A percentile compares a stretch with the other conserved stretches of the same genome.
Conservation (phyloP, 2,113 vertebrate species). For the Nannospalax galili region DNA sequence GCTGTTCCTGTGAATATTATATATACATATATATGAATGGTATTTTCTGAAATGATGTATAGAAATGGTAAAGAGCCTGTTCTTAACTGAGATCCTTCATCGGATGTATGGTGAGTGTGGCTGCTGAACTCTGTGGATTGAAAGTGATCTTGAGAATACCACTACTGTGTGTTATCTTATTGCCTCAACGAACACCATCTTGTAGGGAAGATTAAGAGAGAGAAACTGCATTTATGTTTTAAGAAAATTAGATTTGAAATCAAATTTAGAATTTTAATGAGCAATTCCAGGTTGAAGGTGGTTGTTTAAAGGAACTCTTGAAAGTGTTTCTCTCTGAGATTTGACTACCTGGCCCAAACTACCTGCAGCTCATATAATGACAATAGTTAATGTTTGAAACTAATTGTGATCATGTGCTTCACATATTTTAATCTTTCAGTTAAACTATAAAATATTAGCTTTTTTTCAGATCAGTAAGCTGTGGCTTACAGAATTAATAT, state of each 20-base stretch:
- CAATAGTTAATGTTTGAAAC: constrained; percentile 13
- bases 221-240: background rate
- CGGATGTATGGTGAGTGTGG: background rate
- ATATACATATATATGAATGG: background rate
- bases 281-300: background rate
- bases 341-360: background rate
- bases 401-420: background rate
- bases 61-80: constrained; percentile 5
- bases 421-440: background rate
- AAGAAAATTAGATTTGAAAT: constrained; percentile 30
- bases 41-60: constrained; percentile 24
- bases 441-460: background rate
- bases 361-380: background rate
- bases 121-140: background rate
- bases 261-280: background rate
- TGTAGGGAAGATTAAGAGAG: background rate
- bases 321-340: background rate
- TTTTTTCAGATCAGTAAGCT: background rate
- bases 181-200: background rate
- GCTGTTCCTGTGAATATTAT: background rate
- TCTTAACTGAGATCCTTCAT: background rate
- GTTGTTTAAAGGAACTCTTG: constrained; percentile 16
- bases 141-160: background rate
- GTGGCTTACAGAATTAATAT: background rate
- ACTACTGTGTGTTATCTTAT: background rate